Evolutionary conservation across 2,113 vertebrate species (phyloP).

Genomic region (Cromileptes altivelis): DNA sequence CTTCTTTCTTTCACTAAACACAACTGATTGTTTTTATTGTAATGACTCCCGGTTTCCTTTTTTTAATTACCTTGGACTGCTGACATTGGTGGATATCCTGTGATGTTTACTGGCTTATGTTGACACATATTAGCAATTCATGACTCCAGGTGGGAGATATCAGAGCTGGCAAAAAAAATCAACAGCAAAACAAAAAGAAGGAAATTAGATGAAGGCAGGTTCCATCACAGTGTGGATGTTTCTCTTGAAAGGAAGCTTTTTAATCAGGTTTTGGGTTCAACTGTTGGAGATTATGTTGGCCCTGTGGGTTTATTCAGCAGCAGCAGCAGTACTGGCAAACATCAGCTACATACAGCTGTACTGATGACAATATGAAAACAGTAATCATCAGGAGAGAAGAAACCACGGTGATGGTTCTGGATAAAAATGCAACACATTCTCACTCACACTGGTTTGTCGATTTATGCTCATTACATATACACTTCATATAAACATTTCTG

Average conservation of each 20-base stretch:
- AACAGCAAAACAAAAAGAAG: constrained; percentile 51
- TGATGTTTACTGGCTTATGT: constrained; percentile 34
- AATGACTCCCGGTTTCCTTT: background rate
- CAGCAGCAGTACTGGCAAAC: constrained; percentile 31
- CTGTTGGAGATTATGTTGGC: constrained; percentile 30
- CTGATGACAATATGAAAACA: constrained; percentile 20
- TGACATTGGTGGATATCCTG: constrained; percentile 33
- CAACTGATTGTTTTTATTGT: background rate
- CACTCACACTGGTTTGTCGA: no score
- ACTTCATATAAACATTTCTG: no score
- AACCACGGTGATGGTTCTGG: background rate
- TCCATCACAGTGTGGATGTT: constrained; percentile 40
- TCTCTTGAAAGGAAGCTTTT: constrained; percentile 55
- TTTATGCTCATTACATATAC: no score
- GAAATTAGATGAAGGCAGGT: constrained; percentile 50
- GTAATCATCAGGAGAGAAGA: constrained; percentile 11
- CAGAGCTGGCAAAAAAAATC: constrained; percentile 14
- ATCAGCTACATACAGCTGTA: constrained; percentile 17
- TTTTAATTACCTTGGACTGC: constrained; percentile 30
- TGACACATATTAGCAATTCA: constrained; percentile 67
- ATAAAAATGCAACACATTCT: background rate
- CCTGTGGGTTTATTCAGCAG: constrained; percentile 38
- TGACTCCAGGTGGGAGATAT: constrained; percentile 60
- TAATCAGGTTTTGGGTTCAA: constrained; percentile 64
- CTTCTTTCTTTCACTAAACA: background rate